Evolutionary conservation across 2,113 vertebrate species (phyloP).

Genomic region (Tenrec ecaudatus): DNA sequence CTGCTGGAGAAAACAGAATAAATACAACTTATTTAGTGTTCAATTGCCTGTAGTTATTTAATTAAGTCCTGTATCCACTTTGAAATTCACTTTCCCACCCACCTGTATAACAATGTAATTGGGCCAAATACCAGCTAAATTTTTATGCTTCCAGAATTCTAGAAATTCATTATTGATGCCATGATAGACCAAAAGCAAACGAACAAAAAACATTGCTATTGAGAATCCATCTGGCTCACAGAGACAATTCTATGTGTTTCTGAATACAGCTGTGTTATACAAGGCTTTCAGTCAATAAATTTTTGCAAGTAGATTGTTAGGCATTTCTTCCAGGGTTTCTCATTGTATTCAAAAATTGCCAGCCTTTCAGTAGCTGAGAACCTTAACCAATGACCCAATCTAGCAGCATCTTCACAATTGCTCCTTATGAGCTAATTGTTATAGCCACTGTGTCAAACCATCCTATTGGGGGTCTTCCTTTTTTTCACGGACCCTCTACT

Average conservation of each 20-base stretch:
- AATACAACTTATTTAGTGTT: background rate
- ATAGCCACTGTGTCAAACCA: too few relatives aligned
- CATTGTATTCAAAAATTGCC: background rate
- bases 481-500: too few relatives aligned
- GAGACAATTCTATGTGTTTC: background rate
- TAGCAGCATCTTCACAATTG: too few relatives aligned
- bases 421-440: too few relatives aligned
- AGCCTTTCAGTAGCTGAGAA: background rate
- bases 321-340: background rate
- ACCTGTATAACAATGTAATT: background rate
- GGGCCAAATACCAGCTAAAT: background rate
- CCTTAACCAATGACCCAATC: background rate
- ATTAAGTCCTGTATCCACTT: background rate
- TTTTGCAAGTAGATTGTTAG: background rate
- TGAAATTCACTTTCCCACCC: background rate
- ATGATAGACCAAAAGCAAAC: background rate
- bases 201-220: background rate
- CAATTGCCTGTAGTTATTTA: slow-evolving; percentile 23
- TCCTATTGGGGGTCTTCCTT: too few relatives aligned
- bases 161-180: background rate
- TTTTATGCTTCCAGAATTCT: background rate
- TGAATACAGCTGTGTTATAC: background rate
- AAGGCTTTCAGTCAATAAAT: background rate
- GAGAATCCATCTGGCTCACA: background rate
- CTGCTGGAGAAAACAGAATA: background rate